A percentile compares a stretch with the other conserved stretches of the same genome.
Conservation (phyloP, 1,140 invertebrate species). For the Whitmania pigra region DNA sequence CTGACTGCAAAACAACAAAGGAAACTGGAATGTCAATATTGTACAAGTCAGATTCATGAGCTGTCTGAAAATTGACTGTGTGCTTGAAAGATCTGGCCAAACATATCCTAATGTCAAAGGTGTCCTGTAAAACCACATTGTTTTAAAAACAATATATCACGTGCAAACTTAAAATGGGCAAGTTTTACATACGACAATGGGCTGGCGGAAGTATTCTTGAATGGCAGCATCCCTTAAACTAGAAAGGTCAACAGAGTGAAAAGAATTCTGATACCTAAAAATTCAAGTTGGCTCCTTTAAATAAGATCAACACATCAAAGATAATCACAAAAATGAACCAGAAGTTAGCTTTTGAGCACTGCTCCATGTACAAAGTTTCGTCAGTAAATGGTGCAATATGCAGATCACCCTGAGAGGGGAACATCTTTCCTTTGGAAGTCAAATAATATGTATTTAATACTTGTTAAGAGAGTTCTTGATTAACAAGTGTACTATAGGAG, state of each 20-base stretch:
- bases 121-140: conserved; percentile 53
- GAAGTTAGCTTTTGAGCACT: conserved; percentile 95
- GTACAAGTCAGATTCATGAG: conserved; percentile 85
- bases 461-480: neutral
- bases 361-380: conserved; percentile 93
- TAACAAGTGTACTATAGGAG: neutral
- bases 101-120: conserved; percentile 94
- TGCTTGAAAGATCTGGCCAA: conserved; percentile 86
- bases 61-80: conserved; percentile 85
- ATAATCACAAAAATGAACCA: conserved; percentile 51
- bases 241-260: conserved; percentile 92
- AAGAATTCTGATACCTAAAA: conserved; percentile 75
- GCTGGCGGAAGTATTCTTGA: conserved; percentile 95
- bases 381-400: conserved; percentile 98
- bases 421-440: conserved; percentile 60
- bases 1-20: conserved; percentile 80
- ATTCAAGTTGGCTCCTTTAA: conserved; percentile 21
- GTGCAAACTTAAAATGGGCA: neutral
- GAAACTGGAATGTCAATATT: conserved; percentile 87
- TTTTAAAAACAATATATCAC: neutral
- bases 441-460: neutral
- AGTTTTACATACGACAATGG: conserved; percentile 60
- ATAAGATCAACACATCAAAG: neutral
- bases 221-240: conserved; percentile 76
- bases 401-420: conserved; percentile 84